Evolutionary conservation across 2,113 vertebrate species (phyloP).

Genomic region (Anarhynchus alexandrinus): DNA sequence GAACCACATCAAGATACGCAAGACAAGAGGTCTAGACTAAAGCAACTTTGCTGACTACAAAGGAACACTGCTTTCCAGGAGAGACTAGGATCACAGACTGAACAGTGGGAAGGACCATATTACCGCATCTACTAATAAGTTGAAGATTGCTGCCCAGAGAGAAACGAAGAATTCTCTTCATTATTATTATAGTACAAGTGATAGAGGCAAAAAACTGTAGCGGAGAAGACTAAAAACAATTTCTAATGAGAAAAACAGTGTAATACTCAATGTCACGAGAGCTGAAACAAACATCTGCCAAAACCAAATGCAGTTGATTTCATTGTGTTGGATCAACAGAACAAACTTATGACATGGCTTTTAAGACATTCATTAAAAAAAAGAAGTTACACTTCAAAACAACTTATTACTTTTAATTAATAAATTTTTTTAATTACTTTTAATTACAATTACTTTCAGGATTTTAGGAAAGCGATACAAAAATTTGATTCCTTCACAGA

Average conservation of each 20-base stretch:
- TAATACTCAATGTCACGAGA: not conserved
- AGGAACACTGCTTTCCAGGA: not conserved
- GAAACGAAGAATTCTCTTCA: not conserved
- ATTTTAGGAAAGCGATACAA: not conserved
- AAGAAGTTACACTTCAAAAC: not conserved
- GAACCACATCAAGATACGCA: rapidly evolving
- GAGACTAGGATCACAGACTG: not conserved
- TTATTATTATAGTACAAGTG: not conserved
- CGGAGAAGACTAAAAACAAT: not conserved
- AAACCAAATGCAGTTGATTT: not conserved
- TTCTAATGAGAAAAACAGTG: not conserved
- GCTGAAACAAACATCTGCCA: not conserved
- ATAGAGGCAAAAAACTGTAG: not conserved
- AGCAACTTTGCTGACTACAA: not conserved
- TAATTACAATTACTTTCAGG: not conserved
- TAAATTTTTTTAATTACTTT: too few relatives aligned
- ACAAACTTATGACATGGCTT: not conserved
- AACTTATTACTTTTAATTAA: too few relatives aligned
- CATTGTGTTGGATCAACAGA: not conserved
- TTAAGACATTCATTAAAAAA: not conserved
- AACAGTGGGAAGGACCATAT: not conserved
- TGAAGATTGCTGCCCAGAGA: not conserved
- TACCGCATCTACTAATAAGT: not conserved
- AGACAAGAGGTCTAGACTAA: not conserved
- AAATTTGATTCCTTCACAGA: not conserved